Percentiles rank a stretch among this genome's conserved stretches.
Conservation (phyloP, 2,888 invertebrate species). For the Ophioninae sp. region DNA sequence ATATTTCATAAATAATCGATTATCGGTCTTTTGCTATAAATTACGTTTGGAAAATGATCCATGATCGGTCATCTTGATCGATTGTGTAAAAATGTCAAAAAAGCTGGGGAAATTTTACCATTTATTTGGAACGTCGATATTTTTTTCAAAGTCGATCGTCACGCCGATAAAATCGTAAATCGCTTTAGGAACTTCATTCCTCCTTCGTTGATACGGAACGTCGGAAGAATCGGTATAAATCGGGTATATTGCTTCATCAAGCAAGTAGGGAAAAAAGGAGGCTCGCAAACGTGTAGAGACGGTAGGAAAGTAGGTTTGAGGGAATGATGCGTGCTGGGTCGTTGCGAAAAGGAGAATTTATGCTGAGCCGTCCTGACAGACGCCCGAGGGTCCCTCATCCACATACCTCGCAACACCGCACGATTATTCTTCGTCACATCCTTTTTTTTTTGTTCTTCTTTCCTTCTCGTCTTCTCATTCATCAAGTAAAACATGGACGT, state of each 20-base stretch:
- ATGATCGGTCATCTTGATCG: no score
- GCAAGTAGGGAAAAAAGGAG: slow-evolving; percentile 17
- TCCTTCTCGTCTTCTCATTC: slow-evolving; percentile 32
- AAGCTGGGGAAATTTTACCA: background rate
- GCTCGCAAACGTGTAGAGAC: background rate
- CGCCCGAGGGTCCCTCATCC: slow-evolving; percentile 53
- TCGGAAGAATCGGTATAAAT: slow-evolving; percentile 31
- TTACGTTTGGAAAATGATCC: no score
- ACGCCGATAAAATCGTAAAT: background rate
- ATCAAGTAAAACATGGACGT: slow-evolving; percentile 18
- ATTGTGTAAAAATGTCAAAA: no score
- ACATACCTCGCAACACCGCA: slow-evolving; percentile 49
- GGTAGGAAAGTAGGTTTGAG: slow-evolving; percentile 16
- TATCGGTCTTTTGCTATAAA: no score
- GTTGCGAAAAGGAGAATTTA: slow-evolving; percentile 53
- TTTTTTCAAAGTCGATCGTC: background rate
- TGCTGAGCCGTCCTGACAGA: slow-evolving; percentile 60
- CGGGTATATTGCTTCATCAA: slow-evolving; percentile 40
- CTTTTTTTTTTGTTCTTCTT: slow-evolving; percentile 39
- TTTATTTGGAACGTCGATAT: background rate
- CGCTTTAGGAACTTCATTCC: background rate
- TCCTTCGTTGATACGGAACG: background rate
- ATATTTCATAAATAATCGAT: no score
- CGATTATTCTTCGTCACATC: slow-evolving; percentile 62
- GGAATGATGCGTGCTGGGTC: slow-evolving; percentile 44